Evolutionary conservation across 2,888 invertebrate genomes (phyloP), one percentile per base, ranked within the genome.

Genomic region (Mythimna albipuncta): DNA sequence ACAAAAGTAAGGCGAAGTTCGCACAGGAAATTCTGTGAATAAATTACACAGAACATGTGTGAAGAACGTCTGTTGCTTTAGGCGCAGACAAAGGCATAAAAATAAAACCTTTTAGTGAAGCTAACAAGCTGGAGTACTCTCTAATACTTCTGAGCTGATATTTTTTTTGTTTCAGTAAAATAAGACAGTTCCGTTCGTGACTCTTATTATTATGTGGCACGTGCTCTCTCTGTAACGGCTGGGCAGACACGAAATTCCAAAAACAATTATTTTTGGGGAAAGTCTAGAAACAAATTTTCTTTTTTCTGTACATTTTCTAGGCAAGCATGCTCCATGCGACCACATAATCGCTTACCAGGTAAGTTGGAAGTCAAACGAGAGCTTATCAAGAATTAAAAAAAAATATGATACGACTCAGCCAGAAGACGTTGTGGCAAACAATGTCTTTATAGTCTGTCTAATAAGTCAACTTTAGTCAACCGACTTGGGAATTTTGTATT

Each of bases 21-120:
- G n/a, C 7, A 41, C 38, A 57, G 50, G 19, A 57, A 64, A 58
- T 66, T 72, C 54, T 19, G 52, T 67, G 57, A 71, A 67, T 81
- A 74, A 32, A 82, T 47, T 71, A 44, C 61, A 67, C 54, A 64
- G 41, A 75, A 54, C 71, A 75, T 66, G 32, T 82, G 83, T 58
- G 32, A 61, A n/a, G 21, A 75, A 79, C 75, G 61, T 71, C 64
- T 71, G 68, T 35, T 55, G 66, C 10, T 69, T 69, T 59, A 54
- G 41, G 54, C 47, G 52, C 32, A 50, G 38, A 77, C 47, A 69
- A 63, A 72, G 54, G 69, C 54, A 65, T 71, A 64, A 61, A 81
- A 72, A 69, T 77, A 64, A 32, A 72, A 61, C 57, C 57, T 69
- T 81, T 77, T 57, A 69, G 59, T 62, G 11, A 59, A 52, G 65